Evolutionary conservation across 2,888 invertebrate species (phyloP), one percentile per base, ranked within the genome.

Genomic region (Ischnura elegans): DNA sequence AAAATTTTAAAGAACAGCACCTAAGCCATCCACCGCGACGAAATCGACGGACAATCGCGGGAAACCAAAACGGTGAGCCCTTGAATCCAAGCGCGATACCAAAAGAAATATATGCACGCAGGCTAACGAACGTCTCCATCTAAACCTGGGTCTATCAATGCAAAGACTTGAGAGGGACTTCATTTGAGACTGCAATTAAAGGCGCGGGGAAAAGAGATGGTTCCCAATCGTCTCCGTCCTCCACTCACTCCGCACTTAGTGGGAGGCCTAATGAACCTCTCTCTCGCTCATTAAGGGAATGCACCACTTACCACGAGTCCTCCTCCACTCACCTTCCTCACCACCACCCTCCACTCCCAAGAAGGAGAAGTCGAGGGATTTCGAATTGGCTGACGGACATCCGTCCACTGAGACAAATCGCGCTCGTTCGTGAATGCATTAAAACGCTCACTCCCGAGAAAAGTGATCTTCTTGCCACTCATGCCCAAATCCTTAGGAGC

Each of bases 241-340:
- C 25, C 21, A 55, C 19, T 29, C 66, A 61, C 4, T 76, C 76
- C 16, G 36, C 76, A 36, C 76, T 76, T 76, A 76, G 76, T 36
- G 76, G 76, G 36, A 76, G 76, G 29, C 36, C 76, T 76, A 76
- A 76, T 76, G 76, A 76, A 76, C 76, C 76, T 76, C 76, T 76
- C 76, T 2, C 16, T 16, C 76, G 76, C 76, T 76, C 76, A 76
- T 76, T 76, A 76, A 29, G 36, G 76, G 76, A 76, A 1, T 29
- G 36, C 76, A 21, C 13, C 76, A 36, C 76, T 66, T 66, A 36
- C 76, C 76, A 10, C 6, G 29, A 36, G 76, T 36, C 36, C 76
- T 36, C 76, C 29, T 36, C 13, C 76, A 13, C 36, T 66, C 66
- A 66, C 6, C 76, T 29, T 10, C 76, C 10, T n/a, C 36, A 29